Evolutionary conservation across 1,140 invertebrate genomes (phyloP), one percentile per base, ranked within the genome.

Genomic region (Dendroctonus valens): DNA sequence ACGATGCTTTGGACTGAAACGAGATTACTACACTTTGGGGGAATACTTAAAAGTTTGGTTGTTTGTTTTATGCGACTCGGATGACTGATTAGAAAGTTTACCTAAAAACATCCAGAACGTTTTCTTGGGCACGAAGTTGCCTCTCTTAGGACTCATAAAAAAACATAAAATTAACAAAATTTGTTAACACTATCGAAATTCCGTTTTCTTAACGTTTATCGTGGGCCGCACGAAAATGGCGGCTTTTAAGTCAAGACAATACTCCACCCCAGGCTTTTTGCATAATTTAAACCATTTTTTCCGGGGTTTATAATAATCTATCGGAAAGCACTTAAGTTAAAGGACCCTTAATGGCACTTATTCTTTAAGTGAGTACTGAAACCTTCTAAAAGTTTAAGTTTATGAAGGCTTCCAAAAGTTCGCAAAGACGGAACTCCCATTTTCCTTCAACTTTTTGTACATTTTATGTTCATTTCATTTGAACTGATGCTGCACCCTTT

Each of bases 321-420:
- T 61, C 48, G 59, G 49, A 61, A 61, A 61, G 59, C 59, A 61
- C 59, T 61, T 52, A 52, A 61, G 50, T 61, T 52, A 42, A 61
- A 52, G 59, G 48, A 14, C 59, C 38, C 59, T 61, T 61, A 41
- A 61, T 61, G 59, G 59, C 59, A 61, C 59, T 61, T 61, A 61
- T 52, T 52, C 48, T 61, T 61, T 61, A 61, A 61, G 59, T 61
- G 59, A 52, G 59, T 61, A 61, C 59, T 61, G 59, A 61, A 61
- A 61, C 59, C 59, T 61, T 61, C 49, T 52, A 52, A 52, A 61
- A 61, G 59, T 61, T 61, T 41, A 61, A 61, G 59, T 61, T 61
- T 61, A 61, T 61, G 59, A 61, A 61, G 49, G 14, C 59, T 40
- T 46, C 8, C 14, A 61, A 61, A 41, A 9, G 51, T 61, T 14